Percentiles rank a stretch among this genome's conserved stretches.
phyloP scores from a whole-genome alignment of 2,888 invertebrate genomes.

The Clepsis dumicolana region DNA sequence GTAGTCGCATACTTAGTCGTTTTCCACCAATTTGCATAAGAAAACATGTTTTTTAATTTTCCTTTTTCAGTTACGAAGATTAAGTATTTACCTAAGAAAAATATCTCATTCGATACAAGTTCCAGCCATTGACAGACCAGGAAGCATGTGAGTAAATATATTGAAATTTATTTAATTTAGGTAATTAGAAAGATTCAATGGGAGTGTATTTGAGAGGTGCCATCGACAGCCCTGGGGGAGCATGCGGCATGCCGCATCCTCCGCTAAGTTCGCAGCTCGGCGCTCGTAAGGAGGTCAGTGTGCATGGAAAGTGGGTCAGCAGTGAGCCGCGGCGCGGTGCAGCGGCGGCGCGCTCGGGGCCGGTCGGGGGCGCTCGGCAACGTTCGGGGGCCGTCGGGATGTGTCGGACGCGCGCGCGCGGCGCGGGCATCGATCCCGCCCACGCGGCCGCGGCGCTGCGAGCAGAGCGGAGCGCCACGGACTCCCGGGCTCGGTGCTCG shows the following conservation, averaged over 20 bases:
- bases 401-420: conserved; percentile 72
- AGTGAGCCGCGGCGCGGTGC: conserved; percentile 50
- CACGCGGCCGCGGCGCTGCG: conserved; percentile 64
- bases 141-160: too few relatives aligned
- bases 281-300: conserved; percentile 82
- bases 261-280: conserved; percentile 62
- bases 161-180: background rate
- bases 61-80: too few relatives aligned
- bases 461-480: conserved; percentile 76
- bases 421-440: conserved; percentile 67
- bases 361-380: conserved; percentile 58
- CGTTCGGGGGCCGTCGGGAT: conserved; percentile 64
- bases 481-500: conserved; percentile 78
- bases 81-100: too few relatives aligned
- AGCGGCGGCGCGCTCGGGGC: conserved; percentile 61
- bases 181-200: background rate
- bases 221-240: conserved; percentile 3
- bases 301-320: conserved; percentile 61
- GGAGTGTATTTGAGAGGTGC: background rate
- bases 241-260: conserved; percentile 48
- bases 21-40: too few relatives aligned
- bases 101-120: too few relatives aligned
- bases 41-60: too few relatives aligned
- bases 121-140: too few relatives aligned
- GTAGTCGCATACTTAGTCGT: too few relatives aligned